Percentiles rank a stretch among this genome's conserved stretches.
Evolutionary conservation across 1,140 invertebrate species (phyloP).

Genomic region (Ceratina calcarata): DNA sequence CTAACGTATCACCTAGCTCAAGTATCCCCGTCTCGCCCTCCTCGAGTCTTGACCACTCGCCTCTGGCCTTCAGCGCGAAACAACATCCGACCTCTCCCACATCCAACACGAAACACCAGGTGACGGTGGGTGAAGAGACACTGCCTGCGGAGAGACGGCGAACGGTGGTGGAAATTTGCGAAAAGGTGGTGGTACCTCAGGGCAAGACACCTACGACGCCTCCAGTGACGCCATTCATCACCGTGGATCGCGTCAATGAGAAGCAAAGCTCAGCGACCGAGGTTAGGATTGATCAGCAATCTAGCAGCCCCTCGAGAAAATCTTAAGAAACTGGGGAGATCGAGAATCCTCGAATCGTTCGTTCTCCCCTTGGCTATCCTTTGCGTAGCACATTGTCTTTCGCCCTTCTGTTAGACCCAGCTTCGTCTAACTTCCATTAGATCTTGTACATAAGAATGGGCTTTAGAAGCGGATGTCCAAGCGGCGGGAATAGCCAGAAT

Average conservation of each 20-base stretch:
- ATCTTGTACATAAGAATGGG: constrained; percentile 47
- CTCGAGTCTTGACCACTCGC: constrained; percentile 36
- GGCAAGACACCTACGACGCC: constrained; percentile 62
- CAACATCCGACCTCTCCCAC: not conserved
- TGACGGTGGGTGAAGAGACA: constrained; percentile 41
- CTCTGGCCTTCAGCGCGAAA: constrained; percentile 19
- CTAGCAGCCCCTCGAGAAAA: constrained; percentile 66
- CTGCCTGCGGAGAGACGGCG: constrained; percentile 61
- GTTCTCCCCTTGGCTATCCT: constrained; percentile 13
- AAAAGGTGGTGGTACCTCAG: constrained; percentile 74
- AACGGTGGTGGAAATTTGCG: constrained; percentile 76
- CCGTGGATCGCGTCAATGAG: constrained; percentile 68
- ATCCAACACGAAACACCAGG: constrained; percentile 50
- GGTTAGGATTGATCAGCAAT: constrained; percentile 75
- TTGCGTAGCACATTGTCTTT: constrained; percentile 29
- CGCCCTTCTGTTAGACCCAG: constrained; percentile 35
- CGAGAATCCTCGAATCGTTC: constrained; percentile 10
- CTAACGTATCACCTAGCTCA: constrained; percentile 15
- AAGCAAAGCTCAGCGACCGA: constrained; percentile 65
- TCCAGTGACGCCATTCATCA: constrained; percentile 73
- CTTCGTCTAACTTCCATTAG: constrained; percentile 47
- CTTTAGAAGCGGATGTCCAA: constrained; percentile 10
- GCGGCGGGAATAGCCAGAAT: constrained; percentile 15
- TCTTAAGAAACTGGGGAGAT: constrained; percentile 49
- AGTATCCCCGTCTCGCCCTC: constrained; percentile 27